phyloP scores from a whole-genome alignment of 2,888 invertebrate species.

The Icerya purchasi region DNA sequence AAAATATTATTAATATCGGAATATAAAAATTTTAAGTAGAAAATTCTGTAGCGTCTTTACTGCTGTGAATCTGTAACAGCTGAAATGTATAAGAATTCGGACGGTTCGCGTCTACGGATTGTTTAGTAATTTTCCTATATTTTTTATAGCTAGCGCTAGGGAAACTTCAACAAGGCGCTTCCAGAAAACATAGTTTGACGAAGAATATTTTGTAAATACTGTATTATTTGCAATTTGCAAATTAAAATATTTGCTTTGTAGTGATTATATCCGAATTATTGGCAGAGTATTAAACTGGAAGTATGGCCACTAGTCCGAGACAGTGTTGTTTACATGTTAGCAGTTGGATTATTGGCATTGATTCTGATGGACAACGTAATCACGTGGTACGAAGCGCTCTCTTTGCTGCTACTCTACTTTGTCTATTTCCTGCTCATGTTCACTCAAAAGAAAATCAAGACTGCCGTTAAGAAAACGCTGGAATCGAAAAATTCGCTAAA shows the following conservation, averaged over 20 bases:
- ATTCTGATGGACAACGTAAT: conserved; percentile 60
- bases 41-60: too few species aligned
- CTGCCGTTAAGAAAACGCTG: conserved; percentile 18
- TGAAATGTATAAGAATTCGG: too few species aligned
- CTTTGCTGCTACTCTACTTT: conserved; percentile 49
- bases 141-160: too few species aligned
- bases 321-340: conserved; percentile 49
- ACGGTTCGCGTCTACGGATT: too few species aligned
- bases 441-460: conserved; percentile 20
- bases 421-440: conserved; percentile 53
- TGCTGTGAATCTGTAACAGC: too few species aligned
- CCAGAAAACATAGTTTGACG: too few species aligned
- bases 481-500: conserved; percentile 16
- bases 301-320: conserved; percentile 66
- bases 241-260: not conserved
- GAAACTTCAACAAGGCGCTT: too few species aligned
- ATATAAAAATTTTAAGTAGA: too few species aligned
- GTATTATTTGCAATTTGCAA: too few species aligned
- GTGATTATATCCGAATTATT: not conserved
- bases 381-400: conserved; percentile 54
- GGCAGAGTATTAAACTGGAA: conserved; percentile 50
- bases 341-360: conserved; percentile 42
- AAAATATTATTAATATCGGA: too few species aligned
- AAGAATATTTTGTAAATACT: too few species aligned
- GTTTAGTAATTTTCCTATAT: too few species aligned